Conservation (phyloP, 2,797 vertebrate species). For the Clarias platycephalus region DNA sequence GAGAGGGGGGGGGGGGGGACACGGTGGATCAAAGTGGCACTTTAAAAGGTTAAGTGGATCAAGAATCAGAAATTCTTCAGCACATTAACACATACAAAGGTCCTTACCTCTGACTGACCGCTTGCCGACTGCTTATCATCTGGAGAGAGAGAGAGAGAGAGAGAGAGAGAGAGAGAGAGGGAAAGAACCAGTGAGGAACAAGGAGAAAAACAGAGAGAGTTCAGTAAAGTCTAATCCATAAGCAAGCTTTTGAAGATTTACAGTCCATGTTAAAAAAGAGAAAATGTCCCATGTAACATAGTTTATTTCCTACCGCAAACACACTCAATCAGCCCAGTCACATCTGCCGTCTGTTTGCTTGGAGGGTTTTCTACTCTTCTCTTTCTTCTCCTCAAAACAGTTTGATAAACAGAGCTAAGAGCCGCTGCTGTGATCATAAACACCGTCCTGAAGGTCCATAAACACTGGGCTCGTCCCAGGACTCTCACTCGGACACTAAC, state of each 20-base stretch:
- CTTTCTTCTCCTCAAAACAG: not conserved
- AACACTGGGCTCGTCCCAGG: not conserved
- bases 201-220: not conserved
- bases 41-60: conserved; percentile 34
- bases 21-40: not conserved
- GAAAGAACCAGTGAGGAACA: not conserved
- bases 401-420: not conserved
- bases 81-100: conserved; percentile 19
- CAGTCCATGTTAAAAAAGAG: not conserved
- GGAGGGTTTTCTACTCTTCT: not conserved
- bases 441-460: not conserved
- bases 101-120: conserved; percentile 80
- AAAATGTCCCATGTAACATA: not conserved
- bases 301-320: not conserved
- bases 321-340: not conserved
- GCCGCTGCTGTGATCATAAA: not conserved
- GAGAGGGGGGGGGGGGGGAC: not conserved
- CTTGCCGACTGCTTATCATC: conserved; percentile 75
- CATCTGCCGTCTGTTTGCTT: not conserved
- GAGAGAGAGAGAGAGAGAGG: conserved; percentile 35
- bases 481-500: not conserved
- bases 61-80: not conserved
- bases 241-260: not conserved
- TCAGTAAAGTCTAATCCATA: not conserved
- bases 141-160: conserved; percentile 61